Evolutionary conservation across 2,888 invertebrate species (phyloP).

Genomic region (Gerris lacustris): DNA sequence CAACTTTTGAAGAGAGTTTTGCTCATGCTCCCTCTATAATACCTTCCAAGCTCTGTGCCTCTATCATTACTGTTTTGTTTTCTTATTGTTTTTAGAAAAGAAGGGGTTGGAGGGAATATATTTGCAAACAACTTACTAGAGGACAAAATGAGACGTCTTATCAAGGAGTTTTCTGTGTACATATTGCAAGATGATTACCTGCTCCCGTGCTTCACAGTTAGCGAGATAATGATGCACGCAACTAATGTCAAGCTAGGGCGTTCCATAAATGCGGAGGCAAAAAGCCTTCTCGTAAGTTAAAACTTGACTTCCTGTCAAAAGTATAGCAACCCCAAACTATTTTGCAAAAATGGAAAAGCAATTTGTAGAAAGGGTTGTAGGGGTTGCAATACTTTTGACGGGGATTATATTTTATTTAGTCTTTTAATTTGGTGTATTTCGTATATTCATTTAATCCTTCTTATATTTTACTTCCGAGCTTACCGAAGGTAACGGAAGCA

Average conservation of each 20-base stretch:
- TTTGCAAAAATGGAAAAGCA: too few relatives aligned
- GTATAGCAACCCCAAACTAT: too few relatives aligned
- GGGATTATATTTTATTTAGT: too few relatives aligned
- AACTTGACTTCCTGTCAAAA: neutral
- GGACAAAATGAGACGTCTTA: slow-evolving; percentile 7
- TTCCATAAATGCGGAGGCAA: slow-evolving; percentile 46
- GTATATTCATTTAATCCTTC: too few relatives aligned
- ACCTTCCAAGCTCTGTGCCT: neutral
- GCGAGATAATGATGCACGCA: slow-evolving; percentile 76
- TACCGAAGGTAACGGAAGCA: too few relatives aligned
- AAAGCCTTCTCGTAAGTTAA: slow-evolving; percentile 50
- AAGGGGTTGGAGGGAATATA: slow-evolving; percentile 1
- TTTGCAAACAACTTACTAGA: neutral
- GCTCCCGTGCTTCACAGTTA: slow-evolving; percentile 67
- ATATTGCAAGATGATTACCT: slow-evolving; percentile 85
- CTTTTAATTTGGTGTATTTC: too few relatives aligned
- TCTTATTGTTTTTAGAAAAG: neutral
- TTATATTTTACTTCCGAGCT: too few relatives aligned
- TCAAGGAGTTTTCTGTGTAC: slow-evolving; percentile 72
- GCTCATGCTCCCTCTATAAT: too few relatives aligned
- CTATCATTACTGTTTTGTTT: neutral
- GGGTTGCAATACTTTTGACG: too few relatives aligned
- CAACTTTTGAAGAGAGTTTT: too few relatives aligned
- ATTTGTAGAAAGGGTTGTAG: too few relatives aligned
- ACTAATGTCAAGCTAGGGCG: slow-evolving; percentile 66